Conservation (phyloP, 1,140 invertebrate species). For the Ericerus pela region DNA sequence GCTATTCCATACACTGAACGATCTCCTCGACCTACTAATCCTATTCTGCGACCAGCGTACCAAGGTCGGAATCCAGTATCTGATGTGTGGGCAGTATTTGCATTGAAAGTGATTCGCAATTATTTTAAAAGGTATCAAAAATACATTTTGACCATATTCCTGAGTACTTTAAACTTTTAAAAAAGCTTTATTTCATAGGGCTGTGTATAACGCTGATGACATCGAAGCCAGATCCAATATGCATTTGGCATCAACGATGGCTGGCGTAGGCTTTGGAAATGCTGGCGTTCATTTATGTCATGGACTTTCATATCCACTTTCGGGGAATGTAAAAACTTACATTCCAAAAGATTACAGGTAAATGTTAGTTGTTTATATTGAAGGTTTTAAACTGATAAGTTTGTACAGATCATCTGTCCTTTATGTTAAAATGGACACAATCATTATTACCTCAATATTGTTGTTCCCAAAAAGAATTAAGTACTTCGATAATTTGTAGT, state of each 20-base stretch:
- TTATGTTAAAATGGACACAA: no score
- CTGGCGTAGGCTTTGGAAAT: constrained; percentile 85
- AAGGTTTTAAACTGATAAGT: no score
- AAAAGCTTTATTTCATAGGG: constrained; percentile 28
- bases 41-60: constrained; percentile 63
- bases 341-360: constrained; percentile 48
- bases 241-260: constrained; percentile 79
- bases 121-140: constrained; percentile 38
- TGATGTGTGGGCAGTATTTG: constrained; percentile 75
- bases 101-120: constrained; percentile 48
- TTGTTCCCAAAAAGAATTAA: no score
- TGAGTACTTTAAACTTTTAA: neutral
- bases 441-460: no score
- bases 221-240: constrained; percentile 68
- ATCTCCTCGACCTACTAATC: constrained; percentile 58
- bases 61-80: constrained; percentile 83
- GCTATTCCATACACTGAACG: constrained; percentile 70
- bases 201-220: constrained; percentile 66
- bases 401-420: no score
- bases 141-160: neutral
- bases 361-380: no score
- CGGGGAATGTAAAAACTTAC: constrained; percentile 58
- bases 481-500: constrained; percentile 33
- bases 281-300: constrained; percentile 83
- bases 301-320: constrained; percentile 78